Conservation (phyloP, 1,140 invertebrate species). For the Battus philenor region DNA sequence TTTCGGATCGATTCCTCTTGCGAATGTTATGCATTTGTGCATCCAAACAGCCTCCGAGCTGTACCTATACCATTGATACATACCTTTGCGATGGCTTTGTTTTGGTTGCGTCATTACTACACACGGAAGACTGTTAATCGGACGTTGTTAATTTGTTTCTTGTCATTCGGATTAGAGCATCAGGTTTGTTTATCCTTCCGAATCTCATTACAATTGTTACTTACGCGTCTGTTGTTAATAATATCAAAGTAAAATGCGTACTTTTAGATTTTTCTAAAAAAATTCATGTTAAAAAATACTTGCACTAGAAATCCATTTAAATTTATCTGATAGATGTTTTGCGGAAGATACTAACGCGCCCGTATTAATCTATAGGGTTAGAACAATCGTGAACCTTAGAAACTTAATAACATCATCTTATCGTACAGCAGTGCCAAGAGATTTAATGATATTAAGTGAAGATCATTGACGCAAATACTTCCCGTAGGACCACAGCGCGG, state of each 20-base stretch:
- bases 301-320: too few species aligned
- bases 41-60: slow-evolving; percentile 18
- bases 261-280: too few species aligned
- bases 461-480: slow-evolving; percentile 52
- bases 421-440: not conserved
- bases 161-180: not conserved
- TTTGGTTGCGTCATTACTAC: slow-evolving; percentile 10
- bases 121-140: not conserved
- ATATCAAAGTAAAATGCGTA: too few species aligned
- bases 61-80: not conserved
- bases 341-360: too few species aligned
- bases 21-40: slow-evolving; percentile 45
- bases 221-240: too few species aligned
- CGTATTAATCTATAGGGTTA: slow-evolving; percentile 48
- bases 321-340: too few species aligned
- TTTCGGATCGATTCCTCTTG: slow-evolving; percentile 50
- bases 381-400: slow-evolving; percentile 44
- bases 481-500: slow-evolving; percentile 27
- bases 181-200: not conserved
- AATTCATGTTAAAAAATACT: too few species aligned
- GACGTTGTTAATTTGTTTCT: not conserved
- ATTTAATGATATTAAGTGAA: too few species aligned
- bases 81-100: slow-evolving; percentile 4
- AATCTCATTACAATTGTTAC: too few species aligned
- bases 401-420: slow-evolving; percentile 34